Evolutionary conservation across 1,140 invertebrate species (phyloP).

Genomic region (Macrotrachela quadricornifera): DNA sequence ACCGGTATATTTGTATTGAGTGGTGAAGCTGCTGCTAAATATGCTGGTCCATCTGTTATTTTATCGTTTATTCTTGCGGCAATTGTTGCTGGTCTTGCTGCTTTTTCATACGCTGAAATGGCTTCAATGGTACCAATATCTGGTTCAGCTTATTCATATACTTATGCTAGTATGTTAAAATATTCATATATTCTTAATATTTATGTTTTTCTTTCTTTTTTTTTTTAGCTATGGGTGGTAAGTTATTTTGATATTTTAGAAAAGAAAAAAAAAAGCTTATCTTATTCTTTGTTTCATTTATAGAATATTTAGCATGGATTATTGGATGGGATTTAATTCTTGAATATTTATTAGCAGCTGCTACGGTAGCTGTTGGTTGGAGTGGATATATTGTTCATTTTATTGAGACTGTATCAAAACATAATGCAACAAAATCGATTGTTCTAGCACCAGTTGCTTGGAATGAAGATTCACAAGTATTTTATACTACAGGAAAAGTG

Average conservation of each 20-base stretch:
- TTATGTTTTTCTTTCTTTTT: too few relatives aligned
- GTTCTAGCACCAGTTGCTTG: not conserved
- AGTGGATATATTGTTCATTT: constrained; percentile 27
- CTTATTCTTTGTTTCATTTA: too few relatives aligned
- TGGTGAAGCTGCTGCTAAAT: constrained; percentile 58
- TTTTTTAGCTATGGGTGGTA: too few relatives aligned
- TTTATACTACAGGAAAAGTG: constrained; percentile 17
- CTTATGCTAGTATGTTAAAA: constrained; percentile 56
- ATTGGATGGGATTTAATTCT: constrained; percentile 79
- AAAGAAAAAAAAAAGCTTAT: too few relatives aligned
- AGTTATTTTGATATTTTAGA: too few relatives aligned
- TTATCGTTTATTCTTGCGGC: constrained; percentile 69
- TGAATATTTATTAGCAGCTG: constrained; percentile 56
- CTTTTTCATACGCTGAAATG: constrained; percentile 63
- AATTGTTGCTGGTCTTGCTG: constrained; percentile 59
- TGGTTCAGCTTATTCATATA: constrained; percentile 89
- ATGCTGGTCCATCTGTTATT: constrained; percentile 61
- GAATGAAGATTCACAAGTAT: constrained; percentile 1
- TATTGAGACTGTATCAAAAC: too few relatives aligned
- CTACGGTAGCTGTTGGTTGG: constrained; percentile 27
- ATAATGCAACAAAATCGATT: too few relatives aligned
- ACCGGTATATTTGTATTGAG: constrained; percentile 77
- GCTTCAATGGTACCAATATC: constrained; percentile 56
- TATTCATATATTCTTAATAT: too few relatives aligned
- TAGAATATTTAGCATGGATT: constrained; percentile 77